phyloP scores from a whole-genome alignment of 2,888 invertebrate species.

The Formica aserva region DNA sequence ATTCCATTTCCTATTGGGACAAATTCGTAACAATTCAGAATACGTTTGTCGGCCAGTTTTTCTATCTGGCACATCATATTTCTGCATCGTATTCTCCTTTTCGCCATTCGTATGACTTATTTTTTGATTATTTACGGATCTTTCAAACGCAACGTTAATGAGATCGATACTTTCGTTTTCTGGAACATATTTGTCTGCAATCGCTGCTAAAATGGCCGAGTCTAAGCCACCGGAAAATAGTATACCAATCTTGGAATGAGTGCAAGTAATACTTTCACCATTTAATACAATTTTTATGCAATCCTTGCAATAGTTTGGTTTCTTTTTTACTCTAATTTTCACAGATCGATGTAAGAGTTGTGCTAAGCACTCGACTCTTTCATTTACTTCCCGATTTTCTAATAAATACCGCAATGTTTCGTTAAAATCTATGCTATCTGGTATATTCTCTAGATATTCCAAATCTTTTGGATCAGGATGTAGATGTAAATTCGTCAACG shows the following conservation, averaged over 20 bases:
- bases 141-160: conserved; percentile 97
- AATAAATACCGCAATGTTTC: conserved; percentile 86
- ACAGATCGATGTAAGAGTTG: conserved; percentile 88
- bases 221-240: conserved; percentile 99
- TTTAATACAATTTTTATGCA: conserved; percentile 85
- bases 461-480: conserved; percentile 78
- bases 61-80: conserved; percentile 94
- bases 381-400: conserved; percentile 82
- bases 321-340: conserved; percentile 87
- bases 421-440: conserved; percentile 80
- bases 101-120: conserved; percentile 43
- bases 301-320: conserved; percentile 88
- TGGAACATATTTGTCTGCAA: conserved; percentile 91
- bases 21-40: conserved; percentile 89
- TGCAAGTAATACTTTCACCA: conserved; percentile 78
- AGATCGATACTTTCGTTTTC: conserved; percentile 92
- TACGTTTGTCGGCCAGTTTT: conserved; percentile 91
- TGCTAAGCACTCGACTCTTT: conserved; percentile 86
- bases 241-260: conserved; percentile 90
- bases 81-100: conserved; percentile 74
- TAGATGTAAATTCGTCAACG: conserved; percentile 75
- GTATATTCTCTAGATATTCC: conserved; percentile 74
- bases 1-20: conserved; percentile 92
- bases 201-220: conserved; percentile 94
- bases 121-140: conserved; percentile 71